Evolutionary conservation across 2,113 vertebrate genomes (phyloP).

Genomic region (Ammodramus savannarum): DNA sequence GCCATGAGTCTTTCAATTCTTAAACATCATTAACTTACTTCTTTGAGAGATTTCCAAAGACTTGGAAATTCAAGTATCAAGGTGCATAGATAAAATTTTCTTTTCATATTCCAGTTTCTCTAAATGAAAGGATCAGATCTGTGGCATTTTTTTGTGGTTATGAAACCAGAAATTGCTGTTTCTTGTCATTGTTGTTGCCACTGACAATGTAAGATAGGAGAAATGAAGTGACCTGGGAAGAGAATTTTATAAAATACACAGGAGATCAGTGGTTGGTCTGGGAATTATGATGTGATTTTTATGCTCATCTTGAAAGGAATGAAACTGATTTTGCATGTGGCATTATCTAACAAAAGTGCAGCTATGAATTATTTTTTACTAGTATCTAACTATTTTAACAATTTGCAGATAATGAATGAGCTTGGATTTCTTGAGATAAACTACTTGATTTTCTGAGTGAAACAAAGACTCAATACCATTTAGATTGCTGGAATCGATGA

Average conservation of each 20-base stretch:
- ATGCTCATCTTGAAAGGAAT: not conserved
- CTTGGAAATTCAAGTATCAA: not conserved
- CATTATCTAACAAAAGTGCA: not conserved
- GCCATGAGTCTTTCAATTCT: not conserved
- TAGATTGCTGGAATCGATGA: not conserved
- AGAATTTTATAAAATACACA: not conserved
- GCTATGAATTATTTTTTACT: not conserved
- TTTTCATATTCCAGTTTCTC: not conserved
- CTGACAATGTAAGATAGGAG: not conserved
- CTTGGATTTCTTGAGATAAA: not conserved
- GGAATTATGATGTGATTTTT: not conserved
- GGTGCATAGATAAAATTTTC: not conserved
- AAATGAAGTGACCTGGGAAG: not conserved
- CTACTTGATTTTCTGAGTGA: not conserved
- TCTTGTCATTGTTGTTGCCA: not conserved
- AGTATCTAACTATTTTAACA: not conserved
- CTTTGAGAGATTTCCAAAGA: not conserved
- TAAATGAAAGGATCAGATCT: not conserved
- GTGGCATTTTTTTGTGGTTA: not conserved
- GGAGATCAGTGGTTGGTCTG: not conserved
- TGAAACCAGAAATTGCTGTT: not conserved
- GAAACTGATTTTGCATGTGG: not conserved
- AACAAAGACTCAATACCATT: not conserved
- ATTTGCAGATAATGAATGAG: not conserved
- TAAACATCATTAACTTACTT: not conserved